These are phyloP conservation scores for Eubasilissa splendida DNA, from an alignment of 2,888 invertebrate species.

Conservation along the genomic window DNA sequence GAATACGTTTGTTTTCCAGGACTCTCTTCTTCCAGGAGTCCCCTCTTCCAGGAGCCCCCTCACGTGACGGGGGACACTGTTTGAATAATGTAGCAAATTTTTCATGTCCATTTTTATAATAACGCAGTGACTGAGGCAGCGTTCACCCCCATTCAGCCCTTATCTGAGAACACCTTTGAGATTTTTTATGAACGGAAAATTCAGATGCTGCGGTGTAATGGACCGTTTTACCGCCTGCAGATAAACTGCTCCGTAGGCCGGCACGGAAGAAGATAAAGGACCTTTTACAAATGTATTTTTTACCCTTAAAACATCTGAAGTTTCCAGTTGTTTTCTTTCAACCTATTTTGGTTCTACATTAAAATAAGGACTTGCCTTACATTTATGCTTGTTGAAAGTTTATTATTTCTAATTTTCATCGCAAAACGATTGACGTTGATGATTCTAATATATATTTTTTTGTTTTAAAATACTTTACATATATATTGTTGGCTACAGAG, in stretches of 20 bases:
- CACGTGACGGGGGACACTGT: constrained; percentile 16
- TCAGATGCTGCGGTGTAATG: not conserved
- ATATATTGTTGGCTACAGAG: too few species aligned
- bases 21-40: too few species aligned
- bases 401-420: too few species aligned
- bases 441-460: too few species aligned
- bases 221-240: constrained; percentile 19
- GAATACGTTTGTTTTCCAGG: too few species aligned
- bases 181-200: not conserved
- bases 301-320: not conserved
- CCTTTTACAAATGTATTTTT: not conserved
- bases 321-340: too few species aligned
- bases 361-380: too few species aligned
- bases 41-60: constrained; percentile 3
- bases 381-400: too few species aligned
- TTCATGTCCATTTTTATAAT: constrained; percentile 47
- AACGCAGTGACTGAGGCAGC: constrained; percentile 22
- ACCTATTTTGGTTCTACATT: too few species aligned
- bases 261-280: not conserved
- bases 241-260: constrained; percentile 8
- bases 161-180: constrained; percentile 22
- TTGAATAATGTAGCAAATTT: constrained; percentile 42
- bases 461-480: too few species aligned
- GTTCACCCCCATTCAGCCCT: constrained; percentile 12
- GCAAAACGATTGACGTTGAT: too few species aligned